Conservation (phyloP, 2,113 vertebrate species). For the Pongo pygmaeus region DNA sequence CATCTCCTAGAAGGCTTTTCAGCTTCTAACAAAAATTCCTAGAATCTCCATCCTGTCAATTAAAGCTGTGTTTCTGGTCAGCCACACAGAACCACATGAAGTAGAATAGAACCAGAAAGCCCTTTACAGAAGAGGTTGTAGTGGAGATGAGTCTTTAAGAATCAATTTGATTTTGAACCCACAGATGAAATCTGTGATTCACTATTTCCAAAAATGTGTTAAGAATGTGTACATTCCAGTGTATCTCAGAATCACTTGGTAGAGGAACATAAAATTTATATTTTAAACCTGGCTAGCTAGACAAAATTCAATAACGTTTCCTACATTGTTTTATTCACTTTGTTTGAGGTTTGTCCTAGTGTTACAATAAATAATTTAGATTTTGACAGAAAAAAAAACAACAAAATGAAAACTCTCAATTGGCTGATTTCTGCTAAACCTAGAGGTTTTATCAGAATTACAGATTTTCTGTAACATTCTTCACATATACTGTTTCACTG, state of each 20-base stretch:
- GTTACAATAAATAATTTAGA: conserved; percentile 43
- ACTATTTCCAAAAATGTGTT: background rate
- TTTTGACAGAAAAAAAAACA: conserved; percentile 40
- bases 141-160: background rate
- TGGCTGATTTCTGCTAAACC: conserved; percentile 24
- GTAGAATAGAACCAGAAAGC: background rate
- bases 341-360: conserved; percentile 26
- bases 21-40: background rate
- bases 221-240: background rate
- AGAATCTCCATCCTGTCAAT: background rate
- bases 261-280: background rate
- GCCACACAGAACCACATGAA: background rate
- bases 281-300: background rate
- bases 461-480: conserved; percentile 60
- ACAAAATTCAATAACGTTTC: conserved; percentile 41
- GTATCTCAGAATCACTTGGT: background rate
- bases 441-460: conserved; percentile 43
- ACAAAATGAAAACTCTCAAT: conserved; percentile 59
- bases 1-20: background rate
- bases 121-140: background rate
- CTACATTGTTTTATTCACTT: background rate
- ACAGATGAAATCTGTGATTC: background rate
- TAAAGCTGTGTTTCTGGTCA: background rate
- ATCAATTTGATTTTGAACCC: background rate
- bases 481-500: background rate